phyloP scores from a whole-genome alignment of 1,140 invertebrate species.

The Heliconius congener region DNA sequence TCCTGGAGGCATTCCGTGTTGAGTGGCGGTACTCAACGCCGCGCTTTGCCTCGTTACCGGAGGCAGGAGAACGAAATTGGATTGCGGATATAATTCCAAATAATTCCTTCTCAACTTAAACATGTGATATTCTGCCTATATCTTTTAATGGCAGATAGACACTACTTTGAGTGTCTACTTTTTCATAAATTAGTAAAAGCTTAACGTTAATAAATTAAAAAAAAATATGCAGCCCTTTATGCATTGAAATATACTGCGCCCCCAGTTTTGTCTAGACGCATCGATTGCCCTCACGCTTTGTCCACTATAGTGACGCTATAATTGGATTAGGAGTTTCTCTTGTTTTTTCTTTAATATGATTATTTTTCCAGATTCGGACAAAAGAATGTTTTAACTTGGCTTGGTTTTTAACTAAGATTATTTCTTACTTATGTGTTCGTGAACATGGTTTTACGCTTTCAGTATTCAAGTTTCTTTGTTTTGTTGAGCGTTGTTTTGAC shows the following conservation, averaged over 20 bases:
- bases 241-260: conserved; percentile 24
- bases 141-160: background rate
- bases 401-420: background rate
- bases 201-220: background rate
- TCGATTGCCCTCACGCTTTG: conserved; percentile 60
- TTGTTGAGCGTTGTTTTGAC: too few species aligned
- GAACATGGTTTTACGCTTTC: background rate
- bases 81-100: too few species aligned
- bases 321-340: conserved; percentile 34
- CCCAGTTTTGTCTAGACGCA: conserved; percentile 67
- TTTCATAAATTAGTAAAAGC: too few species aligned
- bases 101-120: too few species aligned
- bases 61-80: too few species aligned
- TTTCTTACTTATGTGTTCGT: background rate
- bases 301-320: conserved; percentile 34
- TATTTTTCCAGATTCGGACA: background rate
- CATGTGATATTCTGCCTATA: too few species aligned
- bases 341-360: conserved; percentile 20
- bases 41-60: too few species aligned
- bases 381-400: background rate
- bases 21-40: too few species aligned
- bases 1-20: too few species aligned
- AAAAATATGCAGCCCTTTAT: conserved; percentile 12
- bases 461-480: too few species aligned
- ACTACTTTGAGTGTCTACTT: too few species aligned